Base-by-base conservation (phyloP, 2,797 vertebrate species). In the Silurus aristotelis region DNA sequence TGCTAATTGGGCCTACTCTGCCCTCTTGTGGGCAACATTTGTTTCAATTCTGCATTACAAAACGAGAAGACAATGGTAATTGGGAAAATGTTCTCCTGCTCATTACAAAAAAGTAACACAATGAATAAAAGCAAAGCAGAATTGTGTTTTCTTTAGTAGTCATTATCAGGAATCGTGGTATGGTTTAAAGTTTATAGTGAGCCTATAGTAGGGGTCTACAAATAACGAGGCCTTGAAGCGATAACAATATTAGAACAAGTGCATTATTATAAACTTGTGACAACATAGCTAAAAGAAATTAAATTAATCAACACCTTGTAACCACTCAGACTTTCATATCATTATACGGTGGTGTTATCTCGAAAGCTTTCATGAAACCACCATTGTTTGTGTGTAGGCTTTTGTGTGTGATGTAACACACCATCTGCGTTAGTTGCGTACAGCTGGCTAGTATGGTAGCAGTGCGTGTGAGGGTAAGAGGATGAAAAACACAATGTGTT, bases 21-120 rank as follows among this genome's bases (percentile, higher is more conserved):
- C 89, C 90, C 87, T 68, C 90, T 90, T 85, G 88, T 89, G 88
- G 86, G 66, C 71, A 84, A 61, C 6, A 66, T 43, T 12, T 20
- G 70, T 2, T 71, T 6, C 1, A 46, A 14, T 31, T 52, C 38
- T 64, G 7, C 14, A 55, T 56, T 19, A 56, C 20, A 13, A 27
- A 38, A n/a, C 7, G 10, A 48, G 6, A 2, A 2, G 2, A 20
- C 15, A 55, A 79, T 22, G 38, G 55, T 7, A 61, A 61, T 58
- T 15, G 25, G 31, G 25, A 58, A 15, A 13, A 25, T 6, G 22
- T 79, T 38, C 15, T 14, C 0, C 3, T 46, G 77, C 13, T n/a
- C 46, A 64, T 64, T 25, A 64, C 9, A 9, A 1, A 64, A 17
- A 13, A 77, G 1, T 27, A 72, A 22, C 5, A 17, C 10, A n/a